Base-by-base conservation (phyloP, 2,888 invertebrate species). In the Augiades crinisus region DNA sequence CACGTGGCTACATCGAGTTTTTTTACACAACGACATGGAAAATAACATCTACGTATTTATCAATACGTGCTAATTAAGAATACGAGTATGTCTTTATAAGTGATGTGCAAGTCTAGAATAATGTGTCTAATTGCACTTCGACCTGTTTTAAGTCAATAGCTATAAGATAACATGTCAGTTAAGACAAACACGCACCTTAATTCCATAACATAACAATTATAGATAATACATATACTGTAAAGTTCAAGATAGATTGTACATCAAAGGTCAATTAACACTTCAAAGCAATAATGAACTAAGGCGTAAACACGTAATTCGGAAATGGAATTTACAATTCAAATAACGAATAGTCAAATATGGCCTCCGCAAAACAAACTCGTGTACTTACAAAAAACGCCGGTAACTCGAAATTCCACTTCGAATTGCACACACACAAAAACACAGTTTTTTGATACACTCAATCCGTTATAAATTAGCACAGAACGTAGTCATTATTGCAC, bases 371-470 rank as follows among this genome's bases (percentile, higher is more conserved):
- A 44, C 44, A 31, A 41, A 41, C 38, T 10, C 10, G 10, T 13
- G 53, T 66, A 68, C 65, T 68, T 57, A 69, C 69, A 53, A 43
- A 66, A 69, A 69, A 72, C 58, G 59, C 77, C 76, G 75, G 72
- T 61, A 66, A 71, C 68, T 70, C 58, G 65, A 59, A 68, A 79
- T 81, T 82, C 81, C 81, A 75, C 70, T 68, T 57, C 58, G 64
- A 59, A 56, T 55, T 58, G 58, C 47, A 57, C 58, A 61, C 54
- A 59, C 57, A 60, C 59, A 58, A 59, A 61, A 51, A 46, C 64
- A 64, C 61, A 56, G 51, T 56, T 54, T 49, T 33, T 16, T n/a
- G n/a, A 24, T 8, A 7, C 40, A 49, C 47, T 40, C 10, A 38
- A 21, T 10, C 12, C 31, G 43, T 56, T 51, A 33, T 53, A 54